Evolutionary conservation across 2,113 vertebrate species (phyloP).

Genomic region (Nannobrachium achirus): DNA sequence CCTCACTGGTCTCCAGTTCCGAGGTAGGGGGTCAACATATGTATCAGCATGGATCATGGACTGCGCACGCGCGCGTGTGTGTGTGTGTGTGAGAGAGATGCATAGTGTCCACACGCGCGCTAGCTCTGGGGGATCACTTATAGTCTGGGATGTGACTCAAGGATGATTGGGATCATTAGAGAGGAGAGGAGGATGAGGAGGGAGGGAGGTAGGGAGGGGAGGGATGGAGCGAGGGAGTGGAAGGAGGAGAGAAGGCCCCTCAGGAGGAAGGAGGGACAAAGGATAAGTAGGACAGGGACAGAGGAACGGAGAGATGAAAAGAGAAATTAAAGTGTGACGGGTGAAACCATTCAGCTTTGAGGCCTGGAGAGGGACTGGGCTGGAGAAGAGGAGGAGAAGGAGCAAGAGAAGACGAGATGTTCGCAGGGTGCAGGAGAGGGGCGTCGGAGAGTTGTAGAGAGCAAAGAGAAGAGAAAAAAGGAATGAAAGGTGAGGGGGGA

Average conservation of each 20-base stretch:
- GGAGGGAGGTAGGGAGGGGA: neutral
- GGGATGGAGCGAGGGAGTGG: conserved; percentile 33
- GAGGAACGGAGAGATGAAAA: too few species aligned
- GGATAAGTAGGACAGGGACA: neutral
- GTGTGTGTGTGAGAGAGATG: conserved; percentile 21
- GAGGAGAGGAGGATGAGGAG: conserved; percentile 17
- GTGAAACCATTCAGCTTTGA: neutral
- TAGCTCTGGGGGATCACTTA: neutral
- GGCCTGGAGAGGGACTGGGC: neutral
- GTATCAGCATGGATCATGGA: conserved; percentile 63
- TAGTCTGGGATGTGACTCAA: conserved; percentile 55
- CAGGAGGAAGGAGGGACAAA: neutral
- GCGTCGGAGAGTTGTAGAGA: neutral
- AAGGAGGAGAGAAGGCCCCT: conserved; percentile 23
- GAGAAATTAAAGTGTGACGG: too few species aligned
- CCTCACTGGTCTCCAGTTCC: conserved; percentile 32
- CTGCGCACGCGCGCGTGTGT: conserved; percentile 23
- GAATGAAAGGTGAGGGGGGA: neutral
- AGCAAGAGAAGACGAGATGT: neutral
- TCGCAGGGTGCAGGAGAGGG: conserved; percentile 14
- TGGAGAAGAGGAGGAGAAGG: neutral
- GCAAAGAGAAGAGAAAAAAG: neutral
- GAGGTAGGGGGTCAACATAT: conserved; percentile 63
- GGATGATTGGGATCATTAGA: conserved; percentile 73
- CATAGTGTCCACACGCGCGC: conserved; percentile 30